Conservation (phyloP, 2,113 vertebrate species). For the Mugil cephalus region DNA sequence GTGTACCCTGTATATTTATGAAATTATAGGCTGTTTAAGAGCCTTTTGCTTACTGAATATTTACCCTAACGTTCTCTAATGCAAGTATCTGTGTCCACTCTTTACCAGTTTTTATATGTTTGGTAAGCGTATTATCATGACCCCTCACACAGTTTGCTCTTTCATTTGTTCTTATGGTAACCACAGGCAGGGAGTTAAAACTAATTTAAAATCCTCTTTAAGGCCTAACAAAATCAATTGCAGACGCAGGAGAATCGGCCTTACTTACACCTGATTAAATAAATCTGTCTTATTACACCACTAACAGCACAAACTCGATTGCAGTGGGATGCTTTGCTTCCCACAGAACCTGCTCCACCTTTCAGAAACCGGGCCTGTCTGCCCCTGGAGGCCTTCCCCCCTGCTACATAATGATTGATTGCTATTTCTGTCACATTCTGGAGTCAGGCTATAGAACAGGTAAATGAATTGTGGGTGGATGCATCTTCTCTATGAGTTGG, state of each 20-base stretch:
- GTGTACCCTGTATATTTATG: no score
- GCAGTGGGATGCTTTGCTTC: slow-evolving; percentile 26
- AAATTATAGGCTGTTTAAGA: no score
- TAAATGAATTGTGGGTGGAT: slow-evolving; percentile 64
- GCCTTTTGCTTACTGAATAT: no score
- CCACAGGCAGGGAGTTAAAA: not conserved
- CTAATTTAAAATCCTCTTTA: slow-evolving; percentile 13
- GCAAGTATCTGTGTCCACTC: not conserved
- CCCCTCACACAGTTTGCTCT: no score
- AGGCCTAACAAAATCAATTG: slow-evolving; percentile 13
- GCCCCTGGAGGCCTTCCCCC: slow-evolving; percentile 59
- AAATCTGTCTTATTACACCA: slow-evolving; percentile 42
- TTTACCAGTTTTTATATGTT: no score
- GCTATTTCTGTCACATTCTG: slow-evolving; percentile 63
- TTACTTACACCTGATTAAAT: slow-evolving; percentile 43
- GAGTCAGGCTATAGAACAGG: slow-evolving; percentile 43
- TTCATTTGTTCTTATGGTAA: not conserved
- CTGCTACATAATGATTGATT: slow-evolving; percentile 61
- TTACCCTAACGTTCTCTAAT: no score
- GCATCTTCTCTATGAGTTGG: slow-evolving; percentile 31
- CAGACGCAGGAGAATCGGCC: not conserved
- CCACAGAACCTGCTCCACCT: slow-evolving; percentile 55
- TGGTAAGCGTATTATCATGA: no score
- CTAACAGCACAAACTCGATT: slow-evolving; percentile 36
- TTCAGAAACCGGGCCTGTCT: slow-evolving; percentile 46